A percentile compares a stretch with the other conserved stretches of the same genome.
Evolutionary conservation across 2,888 invertebrate species (phyloP).

Genomic region (Lutraria lutraria): DNA sequence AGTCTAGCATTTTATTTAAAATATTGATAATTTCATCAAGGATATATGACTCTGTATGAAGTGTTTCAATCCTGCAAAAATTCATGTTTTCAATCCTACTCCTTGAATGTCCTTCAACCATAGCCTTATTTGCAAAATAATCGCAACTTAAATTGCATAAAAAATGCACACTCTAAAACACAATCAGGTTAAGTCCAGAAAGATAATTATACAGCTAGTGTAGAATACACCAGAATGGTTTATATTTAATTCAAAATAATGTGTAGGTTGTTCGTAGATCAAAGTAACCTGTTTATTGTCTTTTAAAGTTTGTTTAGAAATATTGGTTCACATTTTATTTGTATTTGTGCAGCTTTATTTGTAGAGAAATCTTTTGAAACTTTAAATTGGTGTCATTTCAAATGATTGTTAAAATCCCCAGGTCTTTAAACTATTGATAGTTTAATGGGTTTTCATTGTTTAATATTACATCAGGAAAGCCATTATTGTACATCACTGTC

Average conservation of each 20-base stretch:
- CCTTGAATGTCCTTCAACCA: too few species aligned
- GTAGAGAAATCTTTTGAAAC: neutral
- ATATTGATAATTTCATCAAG: too few species aligned
- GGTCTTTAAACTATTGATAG: neutral
- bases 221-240: neutral
- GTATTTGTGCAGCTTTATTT: neutral
- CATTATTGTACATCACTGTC: slow-evolving; percentile 62
- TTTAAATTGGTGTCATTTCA: neutral
- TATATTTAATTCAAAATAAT: neutral
- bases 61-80: too few species aligned
- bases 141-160: too few species aligned
- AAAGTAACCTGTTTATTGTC: neutral
- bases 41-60: too few species aligned
- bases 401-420: slow-evolving; percentile 2
- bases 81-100: too few species aligned
- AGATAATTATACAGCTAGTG: too few species aligned
- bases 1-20: too few species aligned
- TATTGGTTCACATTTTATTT: neutral
- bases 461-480: slow-evolving; percentile 43
- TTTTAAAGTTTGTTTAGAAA: neutral
- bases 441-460: neutral
- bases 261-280: neutral
- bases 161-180: too few species aligned
- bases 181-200: too few species aligned
- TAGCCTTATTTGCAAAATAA: too few species aligned